Evolutionary conservation across 2,888 invertebrate species (phyloP), one percentile per base, ranked within the genome.

Genomic region (Epirrhoe alternata): DNA sequence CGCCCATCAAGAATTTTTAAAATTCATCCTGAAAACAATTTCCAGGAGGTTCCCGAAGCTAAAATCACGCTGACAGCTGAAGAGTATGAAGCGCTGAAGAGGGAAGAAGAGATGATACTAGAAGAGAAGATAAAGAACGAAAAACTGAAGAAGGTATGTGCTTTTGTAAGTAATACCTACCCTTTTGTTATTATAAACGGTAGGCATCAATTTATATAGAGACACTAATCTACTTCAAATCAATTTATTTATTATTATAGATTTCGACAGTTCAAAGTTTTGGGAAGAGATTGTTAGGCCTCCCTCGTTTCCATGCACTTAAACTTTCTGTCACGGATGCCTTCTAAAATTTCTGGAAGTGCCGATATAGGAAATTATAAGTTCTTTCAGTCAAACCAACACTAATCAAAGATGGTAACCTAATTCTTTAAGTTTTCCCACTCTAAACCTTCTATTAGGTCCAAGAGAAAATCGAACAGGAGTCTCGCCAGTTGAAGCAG

Each of bases 401-500:
- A 2, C 3, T 24, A 24, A 24, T 24, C 24, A 24, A 24, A 24
- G 24, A 24, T 24, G 24, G 24, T 24, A 1, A 24, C 35, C n/a
- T n/a, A 14, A 5, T n/a, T 12, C 45, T n/a, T 0, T 45, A 12
- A 12, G 12, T 12, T n/a, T 6, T 45, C 6, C n/a, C 53, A 63
- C 56, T 49, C 14, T 38, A 2, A 38, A 30, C 49, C 38, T 53
- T 35, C 38, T 49, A 33, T 53, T 62, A 68, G 68, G 57, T 68
- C 10, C 64, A 86, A 72, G 83, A 93, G 68, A 92, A 92, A 81
- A 79, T 92, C 51, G 94, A 95, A 59, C 92, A 86, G 17, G 86
- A 94, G 53, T 86, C 90, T 0, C 80, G 91, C 0, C 87, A 89
- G 68, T 72, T 90, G 12, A 94, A 94, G 77, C 94, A 94, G 64